Percentiles rank a stretch among this genome's conserved stretches.
Evolutionary conservation across 2,797 vertebrate species (phyloP).

Genomic region (Rhinophrynus dorsalis): DNA sequence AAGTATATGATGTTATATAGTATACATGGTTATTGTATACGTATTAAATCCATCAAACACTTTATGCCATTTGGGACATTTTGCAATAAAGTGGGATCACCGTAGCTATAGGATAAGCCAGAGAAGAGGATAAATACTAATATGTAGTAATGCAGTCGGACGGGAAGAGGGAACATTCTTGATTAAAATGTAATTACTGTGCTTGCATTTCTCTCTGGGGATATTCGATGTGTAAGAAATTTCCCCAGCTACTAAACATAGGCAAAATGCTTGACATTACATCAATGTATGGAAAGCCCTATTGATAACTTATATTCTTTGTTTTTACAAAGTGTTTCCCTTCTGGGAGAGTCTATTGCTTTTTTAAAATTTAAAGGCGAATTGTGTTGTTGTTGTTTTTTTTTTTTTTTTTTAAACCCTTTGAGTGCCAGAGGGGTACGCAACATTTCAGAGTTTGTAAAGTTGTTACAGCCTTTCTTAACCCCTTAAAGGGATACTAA

Average conservation of each 20-base stretch:
- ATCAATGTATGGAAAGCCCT: no score
- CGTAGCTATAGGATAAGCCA: not conserved
- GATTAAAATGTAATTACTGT: slow-evolving; percentile 44
- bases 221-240: slow-evolving; percentile 35
- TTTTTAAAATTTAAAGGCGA: no score
- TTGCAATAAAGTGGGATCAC: not conserved
- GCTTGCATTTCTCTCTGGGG: slow-evolving; percentile 25
- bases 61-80: not conserved
- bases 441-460: no score
- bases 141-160: slow-evolving; percentile 25
- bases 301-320: not conserved
- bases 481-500: no score
- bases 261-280: slow-evolving; percentile 15
- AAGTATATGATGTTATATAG: no score
- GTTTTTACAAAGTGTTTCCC: no score
- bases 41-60: not conserved
- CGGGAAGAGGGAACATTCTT: slow-evolving; percentile 22
- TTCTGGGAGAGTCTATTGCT: no score
- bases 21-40: no score
- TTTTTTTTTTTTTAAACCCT: no score
- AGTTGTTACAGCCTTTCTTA: no score
- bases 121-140: slow-evolving; percentile 7
- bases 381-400: no score
- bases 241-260: slow-evolving; percentile 7
- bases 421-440: no score